phyloP scores from a whole-genome alignment of 2,888 invertebrate genomes.

The Sphinx pinastri region DNA sequence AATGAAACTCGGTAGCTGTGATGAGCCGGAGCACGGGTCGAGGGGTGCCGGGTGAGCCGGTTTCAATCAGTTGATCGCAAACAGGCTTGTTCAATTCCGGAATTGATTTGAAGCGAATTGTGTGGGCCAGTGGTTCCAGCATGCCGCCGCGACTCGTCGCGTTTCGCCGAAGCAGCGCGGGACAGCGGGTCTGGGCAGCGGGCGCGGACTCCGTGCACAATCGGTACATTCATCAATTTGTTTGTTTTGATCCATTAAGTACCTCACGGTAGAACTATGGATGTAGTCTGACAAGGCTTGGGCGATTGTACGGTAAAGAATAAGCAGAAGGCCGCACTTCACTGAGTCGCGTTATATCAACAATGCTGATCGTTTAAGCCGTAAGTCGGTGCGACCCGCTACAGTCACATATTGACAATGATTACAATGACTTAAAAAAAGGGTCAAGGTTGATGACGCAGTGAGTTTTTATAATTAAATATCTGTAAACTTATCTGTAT shows the following conservation, averaged over 20 bases:
- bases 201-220: not conserved
- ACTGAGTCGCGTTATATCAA: too few species aligned
- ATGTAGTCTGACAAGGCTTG: too few species aligned
- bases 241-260: too few species aligned
- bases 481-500: too few species aligned
- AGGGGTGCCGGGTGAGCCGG: not conserved
- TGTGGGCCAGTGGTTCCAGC: conserved; percentile 13
- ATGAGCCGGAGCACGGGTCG: not conserved
- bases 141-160: not conserved
- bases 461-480: too few species aligned
- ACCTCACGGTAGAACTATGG: too few species aligned
- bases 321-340: too few species aligned
- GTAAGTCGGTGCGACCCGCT: not conserved
- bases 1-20: not conserved
- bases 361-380: too few species aligned
- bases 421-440: too few species aligned
- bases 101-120: conserved; percentile 26
- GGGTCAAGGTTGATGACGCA: too few species aligned
- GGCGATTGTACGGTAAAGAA: too few species aligned
- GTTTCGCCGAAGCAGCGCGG: not conserved
- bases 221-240: not conserved
- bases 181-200: too few species aligned
- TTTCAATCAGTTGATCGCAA: conserved; percentile 6
- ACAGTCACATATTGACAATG: not conserved
- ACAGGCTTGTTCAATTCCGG: conserved; percentile 25